Conservation (phyloP, 37 sponge, comb jelly and placozoan genomes). For the Dysidea cf. avara region DNA sequence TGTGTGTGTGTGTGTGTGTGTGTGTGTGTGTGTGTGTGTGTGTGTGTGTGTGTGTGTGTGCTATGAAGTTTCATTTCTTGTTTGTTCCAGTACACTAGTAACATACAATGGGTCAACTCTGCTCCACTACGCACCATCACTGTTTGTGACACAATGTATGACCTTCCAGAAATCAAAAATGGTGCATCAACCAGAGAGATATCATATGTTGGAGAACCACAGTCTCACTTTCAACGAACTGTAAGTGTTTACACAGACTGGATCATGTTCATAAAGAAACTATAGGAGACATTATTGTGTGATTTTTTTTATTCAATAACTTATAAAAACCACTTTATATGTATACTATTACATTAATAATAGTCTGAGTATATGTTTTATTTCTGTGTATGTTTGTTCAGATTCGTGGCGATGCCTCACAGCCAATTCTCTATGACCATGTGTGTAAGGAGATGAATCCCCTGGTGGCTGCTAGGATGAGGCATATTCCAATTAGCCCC, state of each 20-base stretch:
- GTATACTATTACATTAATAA: too few relatives aligned
- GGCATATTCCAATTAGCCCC: conserved; percentile 79
- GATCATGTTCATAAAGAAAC: conserved; percentile 1
- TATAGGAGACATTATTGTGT: too few relatives aligned
- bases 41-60: too few relatives aligned
- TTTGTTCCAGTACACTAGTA: conserved; percentile 43
- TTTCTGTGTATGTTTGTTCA: conserved; percentile 2
- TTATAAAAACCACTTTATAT: too few relatives aligned
- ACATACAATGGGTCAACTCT: conserved; percentile 55
- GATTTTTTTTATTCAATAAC: too few relatives aligned
- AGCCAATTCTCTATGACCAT: conserved; percentile 83
- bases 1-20: too few relatives aligned
- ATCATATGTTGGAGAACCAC: conserved; percentile 73
- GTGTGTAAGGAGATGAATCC: conserved; percentile 96
- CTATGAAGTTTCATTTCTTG: too few relatives aligned
- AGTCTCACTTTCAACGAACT: conserved; percentile 81
- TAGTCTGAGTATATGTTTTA: too few relatives aligned
- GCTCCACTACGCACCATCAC: conserved; percentile 83
- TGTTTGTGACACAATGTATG: conserved; percentile 91
- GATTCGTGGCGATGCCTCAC: conserved; percentile 61
- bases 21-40: conserved; percentile 19
- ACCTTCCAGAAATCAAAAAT: conserved; percentile 85
- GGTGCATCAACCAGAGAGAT: conserved; percentile 78
- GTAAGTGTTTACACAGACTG: conserved; percentile 28
- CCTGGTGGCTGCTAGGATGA: conserved; percentile 82